These are phyloP conservation scores for Sesia bembeciformis DNA, from an alignment of 2,888 invertebrate species.

Conservation along the genomic window DNA sequence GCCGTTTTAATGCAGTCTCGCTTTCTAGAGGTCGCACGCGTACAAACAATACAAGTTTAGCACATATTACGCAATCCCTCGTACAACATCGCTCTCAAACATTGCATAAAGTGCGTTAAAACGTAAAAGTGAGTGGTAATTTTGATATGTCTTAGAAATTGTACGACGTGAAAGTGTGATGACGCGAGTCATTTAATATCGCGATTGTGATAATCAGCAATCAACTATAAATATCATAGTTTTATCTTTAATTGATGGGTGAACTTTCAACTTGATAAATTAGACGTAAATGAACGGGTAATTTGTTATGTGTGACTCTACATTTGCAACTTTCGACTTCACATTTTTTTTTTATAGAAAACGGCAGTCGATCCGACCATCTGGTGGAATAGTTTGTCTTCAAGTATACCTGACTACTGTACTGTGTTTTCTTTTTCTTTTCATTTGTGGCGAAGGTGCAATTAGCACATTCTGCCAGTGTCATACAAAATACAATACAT, in stretches of 20 bases:
- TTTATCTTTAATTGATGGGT: neutral
- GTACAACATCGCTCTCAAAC: neutral
- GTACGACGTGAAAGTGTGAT: slow-evolving; percentile 16
- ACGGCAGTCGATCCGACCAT: no score
- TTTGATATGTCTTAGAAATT: slow-evolving; percentile 6
- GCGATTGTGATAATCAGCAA: neutral
- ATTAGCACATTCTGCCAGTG: no score
- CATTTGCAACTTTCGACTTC: no score
- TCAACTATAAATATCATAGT: neutral
- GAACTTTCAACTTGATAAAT: neutral
- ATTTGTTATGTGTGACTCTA: no score
- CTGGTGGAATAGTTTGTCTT: no score
- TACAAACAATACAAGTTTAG: slow-evolving; percentile 3
- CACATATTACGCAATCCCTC: slow-evolving; percentile 2
- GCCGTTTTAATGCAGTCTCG: neutral
- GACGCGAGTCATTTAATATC: slow-evolving; percentile 13
- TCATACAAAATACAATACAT: no score
- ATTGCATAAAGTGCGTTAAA: slow-evolving; percentile 2
- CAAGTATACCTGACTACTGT: no score
- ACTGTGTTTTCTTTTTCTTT: no score
- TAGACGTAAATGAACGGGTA: neutral
- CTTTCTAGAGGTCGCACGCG: slow-evolving; percentile 6
- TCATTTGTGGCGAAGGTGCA: no score
- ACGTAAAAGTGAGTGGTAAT: slow-evolving; percentile 10
- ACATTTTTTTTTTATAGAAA: no score